Evolutionary conservation across 2,888 invertebrate species (phyloP).

Genomic region (Pilophorus perplexus): DNA sequence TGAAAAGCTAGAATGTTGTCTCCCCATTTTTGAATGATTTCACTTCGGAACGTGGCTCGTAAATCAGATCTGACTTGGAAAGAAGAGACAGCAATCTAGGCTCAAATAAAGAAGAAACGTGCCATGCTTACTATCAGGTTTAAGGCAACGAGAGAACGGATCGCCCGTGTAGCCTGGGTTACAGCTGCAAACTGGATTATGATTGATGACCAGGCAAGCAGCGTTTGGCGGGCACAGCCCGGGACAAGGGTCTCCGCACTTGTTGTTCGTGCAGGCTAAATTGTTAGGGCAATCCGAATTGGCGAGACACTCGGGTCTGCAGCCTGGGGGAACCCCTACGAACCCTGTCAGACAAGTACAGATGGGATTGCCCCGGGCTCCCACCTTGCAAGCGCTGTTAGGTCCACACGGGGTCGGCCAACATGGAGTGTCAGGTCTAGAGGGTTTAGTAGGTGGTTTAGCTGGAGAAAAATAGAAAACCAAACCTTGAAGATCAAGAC

Average conservation of each 20-base stretch:
- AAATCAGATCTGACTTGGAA: too few species aligned
- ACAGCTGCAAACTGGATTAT: conserved; percentile 83
- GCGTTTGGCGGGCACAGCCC: conserved; percentile 79
- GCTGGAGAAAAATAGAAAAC: conserved; percentile 1
- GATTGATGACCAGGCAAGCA: conserved; percentile 77
- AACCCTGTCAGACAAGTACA: conserved; percentile 77
- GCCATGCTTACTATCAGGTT: conserved; percentile 66
- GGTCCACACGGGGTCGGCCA: conserved; percentile 74
- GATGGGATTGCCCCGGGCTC: conserved; percentile 68
- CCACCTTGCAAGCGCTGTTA: conserved; percentile 69
- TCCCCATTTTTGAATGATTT: too few species aligned
- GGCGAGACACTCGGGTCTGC: conserved; percentile 77
- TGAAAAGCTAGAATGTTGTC: too few species aligned
- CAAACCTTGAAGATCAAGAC: not conserved
- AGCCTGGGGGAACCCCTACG: conserved; percentile 74
- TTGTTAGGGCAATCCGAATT: conserved; percentile 79
- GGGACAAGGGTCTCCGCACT: conserved; percentile 77
- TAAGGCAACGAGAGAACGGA: conserved; percentile 72
- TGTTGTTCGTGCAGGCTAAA: conserved; percentile 74
- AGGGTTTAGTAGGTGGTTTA: conserved; percentile 49
- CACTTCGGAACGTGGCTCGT: too few species aligned
- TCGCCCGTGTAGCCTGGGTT: conserved; percentile 72
- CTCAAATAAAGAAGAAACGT: too few species aligned
- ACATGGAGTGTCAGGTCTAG: conserved; percentile 63
- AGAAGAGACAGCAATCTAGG: too few species aligned